Base-by-base conservation (phyloP, 2,888 invertebrate genomes). In the Polyommatus icarus region DNA sequence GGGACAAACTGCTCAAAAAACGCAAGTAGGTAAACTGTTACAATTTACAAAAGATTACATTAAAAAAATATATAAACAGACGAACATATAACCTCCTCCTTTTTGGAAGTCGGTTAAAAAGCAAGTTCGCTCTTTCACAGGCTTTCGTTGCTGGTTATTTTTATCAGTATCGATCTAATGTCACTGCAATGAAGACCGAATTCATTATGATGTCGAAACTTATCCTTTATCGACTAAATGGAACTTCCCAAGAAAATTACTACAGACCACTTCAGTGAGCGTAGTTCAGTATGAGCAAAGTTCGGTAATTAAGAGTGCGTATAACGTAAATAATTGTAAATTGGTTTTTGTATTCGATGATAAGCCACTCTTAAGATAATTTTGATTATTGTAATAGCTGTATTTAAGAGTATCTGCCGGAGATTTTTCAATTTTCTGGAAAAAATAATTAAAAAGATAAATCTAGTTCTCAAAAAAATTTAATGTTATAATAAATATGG, bases 241-340 rank as follows among this genome's bases (percentile, higher is more conserved):
- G 6, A 67, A 32, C 67, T 67, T 67, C 29, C 12, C 29, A 67
- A 67, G 29, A 67, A 32, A 67, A 67, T 32, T 29, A 67, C 29
- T 67, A 29, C 15, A 67, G 67, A 67, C 29, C 67, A 67, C 67
- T 67, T 29, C 67, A 32, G 67, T 29, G 3, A 29, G 29, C 67
- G 5, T 24, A 24, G 61, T 61, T 61, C 67, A 67, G 67, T 67
- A 67, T 67, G 29, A 67, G 67, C 67, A 67, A 67, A 67, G 67
- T 67, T 67, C 29, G 67, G 29, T 32, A 32, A 29, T 67, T 46
- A 54, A 54, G 54, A 54, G 54, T 5, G 18, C 54, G 54, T 54
- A 50, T 50, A 50, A 50, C 0, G 54, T 54, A 54, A 18, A 54
- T 3, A 5, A 5, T 3, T 18, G 5, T 5, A 0, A 54, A 54